Evolutionary conservation across 2,797 vertebrate genomes (phyloP), one percentile per base, ranked within the genome.

Genomic region (Telmatherina bonti): DNA sequence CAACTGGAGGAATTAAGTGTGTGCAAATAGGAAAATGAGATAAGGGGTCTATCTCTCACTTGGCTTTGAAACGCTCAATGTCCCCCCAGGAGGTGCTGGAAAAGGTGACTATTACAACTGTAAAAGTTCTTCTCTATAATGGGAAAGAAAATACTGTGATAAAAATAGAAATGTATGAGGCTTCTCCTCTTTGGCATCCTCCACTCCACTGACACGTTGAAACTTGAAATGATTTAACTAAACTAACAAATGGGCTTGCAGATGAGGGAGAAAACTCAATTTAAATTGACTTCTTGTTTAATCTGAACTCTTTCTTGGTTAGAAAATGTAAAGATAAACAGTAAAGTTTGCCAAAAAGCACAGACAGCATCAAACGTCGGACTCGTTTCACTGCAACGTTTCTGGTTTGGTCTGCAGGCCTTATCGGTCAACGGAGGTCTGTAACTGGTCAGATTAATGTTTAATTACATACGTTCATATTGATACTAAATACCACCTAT

Each of bases 1-100:
- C 45, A 47, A 47, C 45, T 22, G n/a, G 45, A 47, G 45, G 45
- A 47, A 47, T 47, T 47, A 47, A 47, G 45, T 47, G 45, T 47
- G 45, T 47, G 45, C 45, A 47, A 47, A 47, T 47, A 47, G 45
- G n/a, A 47, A 47, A 47, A 47, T 22, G 45, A 47, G 45, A 47
- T 47, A 47, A 47, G 45, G 9, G 45, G n/a, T 22, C 22, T 47
- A 47, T 47, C 45, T 47, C n/a, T 47, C n/a, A 3, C 7, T 22
- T 47, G 45, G 45, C 45, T 47, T 47, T 10, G 45, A 47, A 47
- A 47, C n/a, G n/a, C 45, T 47, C 45, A 11, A 47, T 22, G 45
- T 22, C 45, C 45, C 45, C 45, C 20, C 45, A 47, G 45, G 45
- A 47, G 45, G n/a, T 10, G 9, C 8, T n/a, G 18, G 20, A n/a